Percentiles rank a stretch among this genome's conserved stretches.
phyloP scores from a whole-genome alignment of 2,113 vertebrate genomes.

The Engystomops pustulosus region DNA sequence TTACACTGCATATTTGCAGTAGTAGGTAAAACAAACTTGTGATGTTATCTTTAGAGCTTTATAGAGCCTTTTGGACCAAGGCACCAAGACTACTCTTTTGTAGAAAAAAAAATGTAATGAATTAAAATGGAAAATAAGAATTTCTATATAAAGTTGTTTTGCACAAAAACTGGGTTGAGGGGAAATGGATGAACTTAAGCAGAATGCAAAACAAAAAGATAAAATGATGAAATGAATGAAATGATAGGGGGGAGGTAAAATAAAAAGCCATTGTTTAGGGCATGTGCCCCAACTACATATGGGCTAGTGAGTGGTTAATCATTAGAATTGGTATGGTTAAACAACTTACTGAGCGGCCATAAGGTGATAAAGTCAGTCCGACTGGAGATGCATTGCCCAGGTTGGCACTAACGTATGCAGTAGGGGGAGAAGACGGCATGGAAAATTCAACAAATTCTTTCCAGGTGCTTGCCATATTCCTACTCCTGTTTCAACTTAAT shows the following conservation, averaged over 20 bases:
- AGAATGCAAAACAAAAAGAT: not conserved
- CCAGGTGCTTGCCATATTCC: slow-evolving; percentile 79
- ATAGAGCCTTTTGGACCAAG: too few species aligned
- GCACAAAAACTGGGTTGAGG: too few species aligned
- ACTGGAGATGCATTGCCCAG: slow-evolving; percentile 80
- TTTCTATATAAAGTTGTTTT: too few species aligned
- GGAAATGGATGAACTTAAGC: not conserved
- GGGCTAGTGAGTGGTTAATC: slow-evolving; percentile 52
- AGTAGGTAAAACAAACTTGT: too few species aligned
- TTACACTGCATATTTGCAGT: too few species aligned
- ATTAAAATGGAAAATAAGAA: too few species aligned
- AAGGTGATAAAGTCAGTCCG: slow-evolving; percentile 80
- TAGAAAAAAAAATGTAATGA: too few species aligned
- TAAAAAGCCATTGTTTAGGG: slow-evolving; percentile 6
- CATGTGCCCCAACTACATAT: not conserved
- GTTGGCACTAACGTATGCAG: slow-evolving; percentile 77
- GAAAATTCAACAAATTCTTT: slow-evolving; percentile 81
- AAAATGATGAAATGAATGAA: not conserved
- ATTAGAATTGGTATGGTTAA: slow-evolving; percentile 64
- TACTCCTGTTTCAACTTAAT: slow-evolving; percentile 61
- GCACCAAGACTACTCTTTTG: too few species aligned
- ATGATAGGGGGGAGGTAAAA: not conserved
- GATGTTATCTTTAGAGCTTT: too few species aligned
- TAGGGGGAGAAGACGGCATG: slow-evolving; percentile 78
- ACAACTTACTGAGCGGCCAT: slow-evolving; percentile 79